These are phyloP conservation scores for Melanotaenia maccullochi DNA, from an alignment of 2,797 vertebrate genomes.

Conservation along the genomic window DNA sequence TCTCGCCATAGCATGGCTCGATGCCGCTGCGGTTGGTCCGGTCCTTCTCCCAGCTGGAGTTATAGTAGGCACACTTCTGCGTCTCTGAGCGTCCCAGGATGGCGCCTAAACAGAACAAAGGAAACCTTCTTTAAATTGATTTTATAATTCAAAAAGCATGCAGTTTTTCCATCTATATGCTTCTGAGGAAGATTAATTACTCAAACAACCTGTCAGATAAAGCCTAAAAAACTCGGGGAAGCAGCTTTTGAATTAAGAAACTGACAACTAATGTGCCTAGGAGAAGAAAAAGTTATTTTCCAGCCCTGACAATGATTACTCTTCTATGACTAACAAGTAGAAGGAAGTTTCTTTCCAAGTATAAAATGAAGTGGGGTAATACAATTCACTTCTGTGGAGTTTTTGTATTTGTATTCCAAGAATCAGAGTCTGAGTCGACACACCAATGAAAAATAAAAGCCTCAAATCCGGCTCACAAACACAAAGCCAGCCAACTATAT, in stretches of 20 bases:
- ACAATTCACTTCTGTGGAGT: slow-evolving; percentile 18
- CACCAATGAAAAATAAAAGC: slow-evolving; percentile 29
- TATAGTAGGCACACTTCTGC: slow-evolving; percentile 94
- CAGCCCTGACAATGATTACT: slow-evolving; percentile 9
- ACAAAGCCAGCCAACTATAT: slow-evolving; percentile 10
- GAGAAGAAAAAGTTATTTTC: slow-evolving; percentile 27
- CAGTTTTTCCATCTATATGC: background rate
- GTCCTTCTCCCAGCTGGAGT: slow-evolving; percentile 96
- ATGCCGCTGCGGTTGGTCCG: slow-evolving; percentile 94
- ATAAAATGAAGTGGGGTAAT: slow-evolving; percentile 18
- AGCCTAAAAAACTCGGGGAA: background rate
- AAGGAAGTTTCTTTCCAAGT: slow-evolving; percentile 36
- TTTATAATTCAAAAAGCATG: background rate
- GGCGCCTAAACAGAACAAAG: slow-evolving; percentile 84
- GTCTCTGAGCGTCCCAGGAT: slow-evolving; percentile 97
- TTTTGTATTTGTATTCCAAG: slow-evolving; percentile 17
- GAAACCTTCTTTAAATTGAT: background rate
- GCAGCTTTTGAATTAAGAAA: slow-evolving; percentile 5
- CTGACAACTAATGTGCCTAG: slow-evolving; percentile 13
- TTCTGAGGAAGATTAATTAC: background rate
- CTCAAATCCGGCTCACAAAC: slow-evolving; percentile 16
- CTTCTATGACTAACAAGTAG: slow-evolving; percentile 28
- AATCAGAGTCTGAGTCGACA: slow-evolving; percentile 33
- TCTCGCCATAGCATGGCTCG: slow-evolving; percentile 91
- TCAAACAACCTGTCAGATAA: slow-evolving; percentile 4